phyloP scores from a whole-genome alignment of 2,797 vertebrate species.

The Dromococcyx pavoninus region DNA sequence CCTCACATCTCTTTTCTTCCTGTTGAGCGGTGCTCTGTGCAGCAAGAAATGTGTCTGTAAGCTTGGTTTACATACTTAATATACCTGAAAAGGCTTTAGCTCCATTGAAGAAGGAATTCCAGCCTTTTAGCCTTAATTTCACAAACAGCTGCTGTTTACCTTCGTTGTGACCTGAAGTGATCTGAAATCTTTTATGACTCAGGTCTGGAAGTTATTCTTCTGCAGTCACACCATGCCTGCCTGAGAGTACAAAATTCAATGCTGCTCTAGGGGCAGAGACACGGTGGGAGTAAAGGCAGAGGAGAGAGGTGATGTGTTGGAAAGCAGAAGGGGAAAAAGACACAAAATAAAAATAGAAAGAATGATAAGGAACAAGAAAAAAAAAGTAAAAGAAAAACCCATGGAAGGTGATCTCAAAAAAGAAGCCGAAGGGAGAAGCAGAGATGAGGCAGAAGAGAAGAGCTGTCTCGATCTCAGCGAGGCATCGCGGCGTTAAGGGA shows the following conservation, averaged over 20 bases:
- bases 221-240: background rate
- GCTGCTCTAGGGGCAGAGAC: background rate
- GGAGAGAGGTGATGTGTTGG: background rate
- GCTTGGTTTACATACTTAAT: background rate
- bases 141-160: background rate
- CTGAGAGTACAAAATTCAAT: background rate
- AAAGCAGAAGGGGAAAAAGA: background rate
- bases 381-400: background rate
- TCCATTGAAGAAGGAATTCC: background rate
- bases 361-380: background rate
- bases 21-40: background rate
- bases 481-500: constrained; percentile 47
- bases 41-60: background rate
- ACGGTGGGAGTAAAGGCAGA: background rate
- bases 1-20: constrained; percentile 45
- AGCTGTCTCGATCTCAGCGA: background rate
- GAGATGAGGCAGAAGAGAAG: background rate
- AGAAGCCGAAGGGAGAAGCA: background rate
- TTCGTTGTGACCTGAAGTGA: background rate
- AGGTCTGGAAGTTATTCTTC: background rate
- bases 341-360: background rate
- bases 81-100: background rate
- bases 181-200: background rate
- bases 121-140: background rate
- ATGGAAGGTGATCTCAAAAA: background rate